Evolutionary conservation across 2,113 vertebrate species (phyloP).

Genomic region (Prochilodus magdalenae): DNA sequence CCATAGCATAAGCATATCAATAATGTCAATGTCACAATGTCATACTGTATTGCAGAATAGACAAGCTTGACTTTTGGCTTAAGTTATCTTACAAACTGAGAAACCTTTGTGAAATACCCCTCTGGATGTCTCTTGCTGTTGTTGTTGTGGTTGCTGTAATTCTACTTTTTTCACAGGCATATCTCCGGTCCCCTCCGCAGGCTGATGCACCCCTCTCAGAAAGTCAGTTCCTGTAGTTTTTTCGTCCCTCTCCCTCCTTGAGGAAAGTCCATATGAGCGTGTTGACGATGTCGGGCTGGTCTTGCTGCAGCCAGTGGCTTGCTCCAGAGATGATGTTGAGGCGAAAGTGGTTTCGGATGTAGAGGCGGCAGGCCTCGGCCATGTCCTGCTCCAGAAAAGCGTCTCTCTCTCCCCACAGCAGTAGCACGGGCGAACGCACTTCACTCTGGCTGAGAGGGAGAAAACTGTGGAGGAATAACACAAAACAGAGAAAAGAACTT

Average conservation of each 20-base stretch:
- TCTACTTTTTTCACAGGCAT: conserved; percentile 64
- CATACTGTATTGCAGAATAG: background rate
- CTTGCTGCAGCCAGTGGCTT: conserved; percentile 98
- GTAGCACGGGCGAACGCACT: conserved; percentile 88
- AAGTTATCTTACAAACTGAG: background rate
- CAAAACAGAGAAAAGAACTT: background rate
- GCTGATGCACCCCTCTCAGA: conserved; percentile 35
- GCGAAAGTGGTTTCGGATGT: conserved; percentile 93
- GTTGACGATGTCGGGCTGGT: conserved; percentile 97
- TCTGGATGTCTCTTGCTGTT: background rate
- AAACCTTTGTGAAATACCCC: background rate
- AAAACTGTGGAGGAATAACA: conserved; percentile 74
- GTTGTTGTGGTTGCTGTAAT: background rate
- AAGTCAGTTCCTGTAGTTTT: conserved; percentile 80
- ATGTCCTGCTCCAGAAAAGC: conserved; percentile 94
- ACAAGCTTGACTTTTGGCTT: background rate
- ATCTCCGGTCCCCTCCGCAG: conserved; percentile 61
- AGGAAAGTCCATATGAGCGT: conserved; percentile 98
- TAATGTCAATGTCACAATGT: too few species aligned
- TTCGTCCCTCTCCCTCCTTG: conserved; percentile 89
- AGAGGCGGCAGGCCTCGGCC: conserved; percentile 92
- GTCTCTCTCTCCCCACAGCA: conserved; percentile 94
- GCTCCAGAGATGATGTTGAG: conserved; percentile 94
- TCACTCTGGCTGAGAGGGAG: conserved; percentile 88
- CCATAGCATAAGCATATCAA: too few species aligned